These are phyloP conservation scores for Conopomorpha cramerella DNA, from an alignment of 1,140 invertebrate species.

Conservation along the genomic window DNA sequence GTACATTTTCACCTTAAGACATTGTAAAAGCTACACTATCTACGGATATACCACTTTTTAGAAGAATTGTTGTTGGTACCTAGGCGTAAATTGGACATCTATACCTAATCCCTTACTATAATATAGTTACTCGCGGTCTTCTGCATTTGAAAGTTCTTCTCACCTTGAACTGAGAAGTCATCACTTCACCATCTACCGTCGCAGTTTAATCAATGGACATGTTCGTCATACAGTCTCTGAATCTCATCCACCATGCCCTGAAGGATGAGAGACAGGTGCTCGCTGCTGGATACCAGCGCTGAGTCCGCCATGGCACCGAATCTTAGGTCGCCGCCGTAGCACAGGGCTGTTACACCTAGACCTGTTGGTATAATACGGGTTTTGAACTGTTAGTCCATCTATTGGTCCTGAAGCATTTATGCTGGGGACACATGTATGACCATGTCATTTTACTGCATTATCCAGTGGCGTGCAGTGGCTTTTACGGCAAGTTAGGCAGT, in stretches of 20 bases:
- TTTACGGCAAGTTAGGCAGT: too few species aligned
- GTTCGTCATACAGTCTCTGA: slow-evolving; percentile 18
- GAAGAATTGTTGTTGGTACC: not conserved
- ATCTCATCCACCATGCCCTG: slow-evolving; percentile 35
- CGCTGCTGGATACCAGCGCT: slow-evolving; percentile 21
- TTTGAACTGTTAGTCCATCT: not conserved
- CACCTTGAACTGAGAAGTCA: slow-evolving; percentile 35
- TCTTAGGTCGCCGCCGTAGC: slow-evolving; percentile 32
- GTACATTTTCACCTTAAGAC: too few species aligned
- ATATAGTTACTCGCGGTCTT: too few species aligned
- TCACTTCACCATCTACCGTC: slow-evolving; percentile 1
- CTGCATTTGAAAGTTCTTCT: not conserved
- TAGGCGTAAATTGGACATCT: not conserved
- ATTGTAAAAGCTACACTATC: too few species aligned
- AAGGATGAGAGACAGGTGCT: slow-evolving; percentile 29
- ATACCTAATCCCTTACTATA: not conserved
- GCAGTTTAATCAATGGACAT: slow-evolving; percentile 8
- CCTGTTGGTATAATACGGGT: slow-evolving; percentile 15
- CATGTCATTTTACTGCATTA: too few species aligned
- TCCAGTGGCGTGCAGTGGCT: too few species aligned
- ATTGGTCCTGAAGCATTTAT: not conserved
- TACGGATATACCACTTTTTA: too few species aligned
- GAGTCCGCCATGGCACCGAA: slow-evolving; percentile 36
- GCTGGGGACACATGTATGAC: too few species aligned
- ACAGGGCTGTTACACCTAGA: slow-evolving; percentile 40